Evolutionary conservation across 2,113 vertebrate species (phyloP).

Genomic region (Pithys albifrons): DNA sequence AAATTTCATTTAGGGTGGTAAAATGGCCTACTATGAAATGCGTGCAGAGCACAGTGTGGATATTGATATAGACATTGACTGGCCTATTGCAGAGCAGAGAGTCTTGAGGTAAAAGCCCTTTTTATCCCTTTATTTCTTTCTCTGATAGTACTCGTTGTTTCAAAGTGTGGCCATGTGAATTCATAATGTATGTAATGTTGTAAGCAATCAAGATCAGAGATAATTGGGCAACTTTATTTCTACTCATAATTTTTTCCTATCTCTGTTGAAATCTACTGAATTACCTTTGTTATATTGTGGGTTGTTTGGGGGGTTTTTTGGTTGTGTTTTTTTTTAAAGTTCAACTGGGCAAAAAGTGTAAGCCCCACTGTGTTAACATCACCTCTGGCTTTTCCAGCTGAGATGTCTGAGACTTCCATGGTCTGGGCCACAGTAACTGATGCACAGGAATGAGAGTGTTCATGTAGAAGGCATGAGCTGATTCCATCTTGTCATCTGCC

Average conservation of each 20-base stretch:
- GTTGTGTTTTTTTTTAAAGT: not conserved
- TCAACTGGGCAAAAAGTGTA: not conserved
- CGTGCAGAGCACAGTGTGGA: constrained; percentile 90
- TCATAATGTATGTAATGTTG: not conserved
- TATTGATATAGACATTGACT: constrained; percentile 96
- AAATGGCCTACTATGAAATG: constrained; percentile 92
- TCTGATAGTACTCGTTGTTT: not conserved
- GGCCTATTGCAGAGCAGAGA: constrained; percentile 96
- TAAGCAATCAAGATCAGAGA: not conserved
- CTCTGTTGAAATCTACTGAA: not conserved
- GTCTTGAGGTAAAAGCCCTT: constrained; percentile 83
- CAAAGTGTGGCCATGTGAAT: not conserved
- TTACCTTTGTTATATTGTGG: not conserved
- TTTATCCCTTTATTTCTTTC: not conserved
- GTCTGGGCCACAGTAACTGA: not conserved
- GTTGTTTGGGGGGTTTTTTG: not conserved
- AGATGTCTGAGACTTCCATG: not conserved
- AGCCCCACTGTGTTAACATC: not conserved
- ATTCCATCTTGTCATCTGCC: not conserved
- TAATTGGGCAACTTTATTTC: not conserved
- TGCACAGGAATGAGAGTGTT: not conserved
- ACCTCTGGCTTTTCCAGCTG: not conserved
- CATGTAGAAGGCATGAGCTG: not conserved
- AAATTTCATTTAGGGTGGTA: constrained; percentile 81
- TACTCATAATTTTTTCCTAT: not conserved